Base-by-base conservation (phyloP, 2,113 vertebrate species). In the Formicarius rufipectus region DNA sequence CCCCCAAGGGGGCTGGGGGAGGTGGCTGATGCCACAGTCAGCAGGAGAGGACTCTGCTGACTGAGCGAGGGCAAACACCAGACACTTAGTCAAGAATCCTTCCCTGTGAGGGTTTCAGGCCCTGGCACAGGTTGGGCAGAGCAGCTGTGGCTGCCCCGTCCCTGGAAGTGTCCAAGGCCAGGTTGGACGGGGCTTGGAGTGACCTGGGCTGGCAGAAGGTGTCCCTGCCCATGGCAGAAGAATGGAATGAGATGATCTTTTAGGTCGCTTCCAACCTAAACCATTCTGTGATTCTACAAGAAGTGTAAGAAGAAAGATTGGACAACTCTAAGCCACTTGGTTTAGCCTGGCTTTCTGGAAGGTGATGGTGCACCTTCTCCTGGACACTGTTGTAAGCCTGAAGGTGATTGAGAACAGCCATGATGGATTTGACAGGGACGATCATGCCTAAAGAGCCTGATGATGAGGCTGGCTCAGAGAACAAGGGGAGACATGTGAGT, bases 41-140 rank as follows among this genome's bases (percentile, higher is more conserved):
- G 60, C 10, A 24, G 42, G 71, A 52, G 71, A 91, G 62, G 45
- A 78, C 94, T 84, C 52, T 79, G 84, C 27, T 73, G 76, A 44
- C 40, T 19, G 49, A 50, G 45, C 42, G 76, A 67, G 64, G 53
- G n/a, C 76, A 74, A 53, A 35, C 68, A 31, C 63, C n/a, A 4
- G 3, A 6, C 15, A 19, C 1, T 16, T 6, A 0, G 13, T 52
- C 24, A n/a, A 33, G 45, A 69, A 60, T 68, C 47, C 7, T 9
- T 55, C 47, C n/a, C 47, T 69, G 35, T 2, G 40, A 69, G 47
- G 25, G 25, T 7, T 18, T 5, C 6, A 49, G 55, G 40, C 35
- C n/a, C 40, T 63, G 72, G 75, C 47, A 63, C 35, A 42, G 60
- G 37, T 4, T 55, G 49, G 24, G 19, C 60, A 44, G 42, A 63